Evolutionary conservation across 2,797 vertebrate genomes (phyloP).

Genomic region (Pangasius krempfi): DNA sequence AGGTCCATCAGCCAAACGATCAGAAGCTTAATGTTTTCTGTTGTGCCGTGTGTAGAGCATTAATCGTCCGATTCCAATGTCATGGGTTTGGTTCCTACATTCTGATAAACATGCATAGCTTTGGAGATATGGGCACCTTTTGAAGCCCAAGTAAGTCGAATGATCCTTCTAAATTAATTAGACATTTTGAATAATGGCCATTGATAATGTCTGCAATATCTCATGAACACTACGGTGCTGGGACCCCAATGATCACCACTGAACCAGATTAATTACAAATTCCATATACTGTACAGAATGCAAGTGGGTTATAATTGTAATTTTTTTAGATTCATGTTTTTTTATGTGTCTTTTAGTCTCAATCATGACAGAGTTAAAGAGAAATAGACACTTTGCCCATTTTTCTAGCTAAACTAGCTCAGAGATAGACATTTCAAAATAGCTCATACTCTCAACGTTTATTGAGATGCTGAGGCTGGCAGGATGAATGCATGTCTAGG

Average conservation of each 20-base stretch:
- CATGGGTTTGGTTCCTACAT: not conserved
- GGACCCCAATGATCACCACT: not conserved
- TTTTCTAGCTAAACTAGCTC: not conserved
- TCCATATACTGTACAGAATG: not conserved
- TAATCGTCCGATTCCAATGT: not conserved
- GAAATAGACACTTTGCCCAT: not conserved
- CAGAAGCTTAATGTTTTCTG: not conserved
- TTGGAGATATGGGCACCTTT: not conserved
- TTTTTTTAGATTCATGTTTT: not conserved
- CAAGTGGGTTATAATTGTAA: not conserved
- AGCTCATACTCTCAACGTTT: not conserved
- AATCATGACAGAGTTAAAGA: not conserved
- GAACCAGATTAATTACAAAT: not conserved
- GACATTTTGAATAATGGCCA: not conserved
- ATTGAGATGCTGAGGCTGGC: not conserved
- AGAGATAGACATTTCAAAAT: not conserved
- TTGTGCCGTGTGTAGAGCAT: not conserved
- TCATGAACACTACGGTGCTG: not conserved
- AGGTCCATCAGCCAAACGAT: not conserved
- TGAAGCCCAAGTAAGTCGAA: not conserved
- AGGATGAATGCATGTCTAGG: not conserved
- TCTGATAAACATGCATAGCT: not conserved
- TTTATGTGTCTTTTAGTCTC: not conserved
- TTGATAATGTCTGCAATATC: not conserved
- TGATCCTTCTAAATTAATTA: not conserved